phyloP scores from a whole-genome alignment of 2,797 vertebrate genomes.

The Anolis apletophallus region DNA sequence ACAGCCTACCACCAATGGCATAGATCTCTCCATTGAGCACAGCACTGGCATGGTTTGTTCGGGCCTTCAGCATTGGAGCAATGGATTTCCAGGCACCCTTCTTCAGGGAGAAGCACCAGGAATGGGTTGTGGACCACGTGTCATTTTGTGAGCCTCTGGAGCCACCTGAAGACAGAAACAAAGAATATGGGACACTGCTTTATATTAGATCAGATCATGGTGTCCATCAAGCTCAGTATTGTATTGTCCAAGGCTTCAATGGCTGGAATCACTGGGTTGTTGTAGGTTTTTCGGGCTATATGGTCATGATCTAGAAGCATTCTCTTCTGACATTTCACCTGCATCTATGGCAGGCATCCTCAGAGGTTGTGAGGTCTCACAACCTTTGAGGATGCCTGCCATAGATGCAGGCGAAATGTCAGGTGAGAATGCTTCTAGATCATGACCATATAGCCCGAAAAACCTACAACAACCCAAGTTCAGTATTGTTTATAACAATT shows the following conservation, averaged over 20 bases:
- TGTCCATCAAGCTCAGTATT: background rate
- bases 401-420: no score
- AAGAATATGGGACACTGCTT: background rate
- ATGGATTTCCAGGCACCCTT: slow-evolving; percentile 89
- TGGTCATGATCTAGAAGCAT: no score
- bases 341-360: no score
- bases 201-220: background rate
- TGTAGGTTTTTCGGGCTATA: no score
- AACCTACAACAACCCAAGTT: no score
- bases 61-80: slow-evolving; percentile 91
- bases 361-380: no score
- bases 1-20: slow-evolving; percentile 89
- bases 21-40: slow-evolving; percentile 95
- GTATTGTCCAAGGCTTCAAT: no score
- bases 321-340: no score
- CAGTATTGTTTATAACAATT: background rate
- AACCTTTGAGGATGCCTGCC: no score
- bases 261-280: no score
- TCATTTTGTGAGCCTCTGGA: slow-evolving; percentile 92
- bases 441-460: no score
- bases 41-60: slow-evolving; percentile 92
- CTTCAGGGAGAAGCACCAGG: slow-evolving; percentile 91
- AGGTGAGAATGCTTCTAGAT: no score
- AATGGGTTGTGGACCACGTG: slow-evolving; percentile 95
- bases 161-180: slow-evolving; percentile 82